Conservation (phyloP, 2,888 invertebrate genomes). For the Atherix ibis region DNA sequence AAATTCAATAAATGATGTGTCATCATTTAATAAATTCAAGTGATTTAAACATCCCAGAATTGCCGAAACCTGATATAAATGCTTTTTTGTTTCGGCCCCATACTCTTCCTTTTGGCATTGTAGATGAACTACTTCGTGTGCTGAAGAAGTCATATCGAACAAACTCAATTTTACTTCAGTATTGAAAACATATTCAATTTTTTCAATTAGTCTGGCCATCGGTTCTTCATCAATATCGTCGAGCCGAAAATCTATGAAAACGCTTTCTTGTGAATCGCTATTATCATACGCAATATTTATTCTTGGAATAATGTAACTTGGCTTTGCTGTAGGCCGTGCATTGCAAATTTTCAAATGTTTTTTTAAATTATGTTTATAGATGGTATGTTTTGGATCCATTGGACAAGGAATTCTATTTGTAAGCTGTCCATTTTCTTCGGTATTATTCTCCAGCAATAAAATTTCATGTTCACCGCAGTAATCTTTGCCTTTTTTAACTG, state of each 20-base stretch:
- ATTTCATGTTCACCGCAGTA: slow-evolving; percentile 58
- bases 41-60: slow-evolving; percentile 52
- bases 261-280: not conserved
- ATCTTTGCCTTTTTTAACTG: slow-evolving; percentile 45
- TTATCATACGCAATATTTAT: slow-evolving; percentile 21
- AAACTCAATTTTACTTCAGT: slow-evolving; percentile 26
- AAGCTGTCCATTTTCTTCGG: slow-evolving; percentile 15
- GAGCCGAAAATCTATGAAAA: slow-evolving; percentile 20
- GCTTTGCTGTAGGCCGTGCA: slow-evolving; percentile 38
- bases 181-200: slow-evolving; percentile 31
- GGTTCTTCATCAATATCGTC: slow-evolving; percentile 27
- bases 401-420: slow-evolving; percentile 47
- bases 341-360: slow-evolving; percentile 62
- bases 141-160: too few species aligned
- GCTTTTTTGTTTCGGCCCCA: slow-evolving; percentile 48
- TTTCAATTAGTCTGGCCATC: slow-evolving; percentile 30
- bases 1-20: slow-evolving; percentile 67
- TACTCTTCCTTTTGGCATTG: slow-evolving; percentile 40
- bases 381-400: slow-evolving; percentile 56
- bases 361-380: slow-evolving; percentile 45
- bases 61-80: slow-evolving; percentile 63
- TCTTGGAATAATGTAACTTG: slow-evolving; percentile 29
- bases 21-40: slow-evolving; percentile 39
- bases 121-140: slow-evolving; percentile 34
- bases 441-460: too few species aligned